Evolutionary conservation across 2,797 vertebrate genomes (phyloP).

Genomic region (Salmo trutta): DNA sequence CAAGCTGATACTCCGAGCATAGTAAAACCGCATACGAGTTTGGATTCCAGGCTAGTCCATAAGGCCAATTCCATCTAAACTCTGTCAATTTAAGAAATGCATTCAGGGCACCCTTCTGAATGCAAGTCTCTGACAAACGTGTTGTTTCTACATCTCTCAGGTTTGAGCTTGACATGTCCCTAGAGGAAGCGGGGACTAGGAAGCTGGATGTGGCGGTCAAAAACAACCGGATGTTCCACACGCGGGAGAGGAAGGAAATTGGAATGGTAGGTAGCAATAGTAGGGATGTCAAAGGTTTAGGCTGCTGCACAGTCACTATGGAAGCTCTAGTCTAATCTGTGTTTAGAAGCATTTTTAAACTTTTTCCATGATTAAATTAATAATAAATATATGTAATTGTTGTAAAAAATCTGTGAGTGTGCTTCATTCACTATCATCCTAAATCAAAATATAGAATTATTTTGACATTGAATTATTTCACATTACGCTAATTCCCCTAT

Average conservation of each 20-base stretch:
- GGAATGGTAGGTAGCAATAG: constrained; percentile 80
- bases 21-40: background rate
- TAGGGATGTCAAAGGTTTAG: no score
- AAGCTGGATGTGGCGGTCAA: constrained; percentile 91
- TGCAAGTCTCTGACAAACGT: background rate
- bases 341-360: no score
- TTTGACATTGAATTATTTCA: no score
- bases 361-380: no score
- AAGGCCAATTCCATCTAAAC: background rate
- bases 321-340: no score
- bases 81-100: background rate
- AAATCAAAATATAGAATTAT: no score
- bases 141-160: constrained; percentile 59
- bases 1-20: background rate
- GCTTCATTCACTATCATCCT: no score
- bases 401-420: no score
- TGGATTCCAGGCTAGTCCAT: background rate
- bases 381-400: no score
- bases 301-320: no score
- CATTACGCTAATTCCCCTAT: no score
- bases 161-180: constrained; percentile 87
- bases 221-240: constrained; percentile 85
- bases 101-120: background rate
- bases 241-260: constrained; percentile 87
- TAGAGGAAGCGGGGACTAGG: constrained; percentile 81